phyloP scores from a whole-genome alignment of 2,888 invertebrate species.

The Kryphioiulus occultus region DNA sequence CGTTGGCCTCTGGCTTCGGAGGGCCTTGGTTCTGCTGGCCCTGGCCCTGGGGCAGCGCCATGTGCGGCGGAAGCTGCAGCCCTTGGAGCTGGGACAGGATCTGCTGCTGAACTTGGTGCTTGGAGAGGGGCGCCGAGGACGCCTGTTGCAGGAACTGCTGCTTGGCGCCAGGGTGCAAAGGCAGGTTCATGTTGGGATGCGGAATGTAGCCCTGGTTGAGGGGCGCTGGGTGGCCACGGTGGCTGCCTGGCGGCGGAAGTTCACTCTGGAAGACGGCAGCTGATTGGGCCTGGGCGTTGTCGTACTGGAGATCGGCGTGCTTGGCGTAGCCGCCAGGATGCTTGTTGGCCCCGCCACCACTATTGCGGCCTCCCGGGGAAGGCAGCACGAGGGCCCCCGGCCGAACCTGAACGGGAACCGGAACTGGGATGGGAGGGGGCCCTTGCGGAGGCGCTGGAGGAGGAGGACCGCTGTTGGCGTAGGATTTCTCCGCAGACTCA shows the following conservation, averaged over 20 bases:
- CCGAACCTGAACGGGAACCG: constrained; percentile 52
- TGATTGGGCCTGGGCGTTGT: constrained; percentile 39
- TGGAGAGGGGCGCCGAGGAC: not conserved
- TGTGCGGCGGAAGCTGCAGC: constrained; percentile 48
- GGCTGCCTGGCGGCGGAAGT: not conserved
- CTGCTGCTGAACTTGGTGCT: constrained; percentile 30
- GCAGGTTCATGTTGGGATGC: constrained; percentile 43
- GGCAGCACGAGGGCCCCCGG: constrained; percentile 52
- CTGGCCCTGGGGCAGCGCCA: constrained; percentile 11
- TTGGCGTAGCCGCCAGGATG: constrained; percentile 39
- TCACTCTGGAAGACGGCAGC: constrained; percentile 32
- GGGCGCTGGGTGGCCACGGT: not conserved
- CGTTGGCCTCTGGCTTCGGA: not conserved
- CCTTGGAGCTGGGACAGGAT: constrained; percentile 37
- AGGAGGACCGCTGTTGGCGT: constrained; percentile 50
- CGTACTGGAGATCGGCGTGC: constrained; percentile 38
- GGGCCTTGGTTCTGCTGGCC: constrained; percentile 38
- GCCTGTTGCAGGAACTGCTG: constrained; percentile 41
- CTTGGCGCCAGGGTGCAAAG: constrained; percentile 7
- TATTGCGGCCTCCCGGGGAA: constrained; percentile 46
- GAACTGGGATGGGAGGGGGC: constrained; percentile 51
- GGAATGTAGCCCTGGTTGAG: constrained; percentile 32
- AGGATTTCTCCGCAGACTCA: constrained; percentile 53
- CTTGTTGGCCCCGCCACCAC: constrained; percentile 13
- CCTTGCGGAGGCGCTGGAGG: constrained; percentile 19